Evolutionary conservation across 2,797 vertebrate species (phyloP).

Genomic region (Vespertilio murinus): DNA sequence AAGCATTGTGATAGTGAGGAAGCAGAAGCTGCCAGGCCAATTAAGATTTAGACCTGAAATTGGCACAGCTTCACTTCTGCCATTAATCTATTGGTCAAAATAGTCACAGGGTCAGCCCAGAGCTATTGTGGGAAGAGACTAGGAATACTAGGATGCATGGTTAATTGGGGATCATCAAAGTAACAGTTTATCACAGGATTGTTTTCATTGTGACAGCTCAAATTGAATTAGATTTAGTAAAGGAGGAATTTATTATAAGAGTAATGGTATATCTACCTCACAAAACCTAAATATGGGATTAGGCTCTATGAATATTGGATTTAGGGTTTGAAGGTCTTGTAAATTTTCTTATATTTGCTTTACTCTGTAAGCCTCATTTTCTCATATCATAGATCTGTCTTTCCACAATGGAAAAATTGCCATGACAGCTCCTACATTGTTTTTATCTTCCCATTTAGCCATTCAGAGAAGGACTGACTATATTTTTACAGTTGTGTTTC

Average conservation of each 20-base stretch:
- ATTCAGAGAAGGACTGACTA: slow-evolving; percentile 40
- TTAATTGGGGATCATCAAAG: slow-evolving; percentile 18
- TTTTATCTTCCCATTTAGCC: slow-evolving; percentile 37
- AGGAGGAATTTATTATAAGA: slow-evolving; percentile 4
- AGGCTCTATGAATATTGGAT: neutral
- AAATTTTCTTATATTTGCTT: slow-evolving; percentile 31
- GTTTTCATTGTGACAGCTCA: slow-evolving; percentile 24
- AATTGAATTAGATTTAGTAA: slow-evolving; percentile 42
- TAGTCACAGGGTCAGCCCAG: neutral
- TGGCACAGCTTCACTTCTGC: slow-evolving; percentile 13
- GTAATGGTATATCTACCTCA: neutral
- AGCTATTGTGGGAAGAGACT: slow-evolving; percentile 32
- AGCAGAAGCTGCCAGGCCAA: slow-evolving; percentile 39
- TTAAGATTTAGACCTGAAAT: slow-evolving; percentile 32
- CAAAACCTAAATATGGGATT: slow-evolving; percentile 14
- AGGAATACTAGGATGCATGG: neutral
- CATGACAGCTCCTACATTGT: slow-evolving; percentile 1
- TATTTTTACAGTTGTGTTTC: slow-evolving; percentile 37
- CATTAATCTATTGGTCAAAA: slow-evolving; percentile 32
- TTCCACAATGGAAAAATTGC: slow-evolving; percentile 13
- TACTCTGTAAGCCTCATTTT: slow-evolving; percentile 52
- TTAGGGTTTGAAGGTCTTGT: neutral
- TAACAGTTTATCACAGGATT: neutral
- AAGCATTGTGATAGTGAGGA: neutral
- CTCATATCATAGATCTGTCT: neutral